Conservation (phyloP, 2,888 invertebrate genomes). For the Neoitamus cyanurus region DNA sequence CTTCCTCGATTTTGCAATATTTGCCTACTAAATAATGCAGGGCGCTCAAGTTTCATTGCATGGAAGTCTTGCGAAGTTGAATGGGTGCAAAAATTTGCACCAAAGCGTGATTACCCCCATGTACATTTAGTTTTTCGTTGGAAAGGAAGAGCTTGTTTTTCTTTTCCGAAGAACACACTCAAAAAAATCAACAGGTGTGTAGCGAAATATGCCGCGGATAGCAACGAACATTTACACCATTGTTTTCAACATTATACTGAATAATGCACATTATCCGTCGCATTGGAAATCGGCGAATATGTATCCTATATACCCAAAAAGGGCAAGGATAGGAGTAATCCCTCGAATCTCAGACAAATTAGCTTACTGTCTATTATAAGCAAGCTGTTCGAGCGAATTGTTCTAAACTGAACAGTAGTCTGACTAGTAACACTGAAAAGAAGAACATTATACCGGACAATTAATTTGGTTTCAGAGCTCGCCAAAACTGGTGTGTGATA, state of each 20-base stretch:
- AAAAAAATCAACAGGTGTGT: too few relatives aligned
- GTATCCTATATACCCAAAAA: too few relatives aligned
- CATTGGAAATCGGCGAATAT: background rate
- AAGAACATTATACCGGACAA: slow-evolving; percentile 19
- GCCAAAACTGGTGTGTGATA: background rate
- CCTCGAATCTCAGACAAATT: background rate
- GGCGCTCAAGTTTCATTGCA: too few relatives aligned
- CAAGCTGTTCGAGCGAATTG: background rate
- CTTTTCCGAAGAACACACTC: too few relatives aligned
- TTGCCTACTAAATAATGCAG: too few relatives aligned
- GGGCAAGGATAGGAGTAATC: background rate
- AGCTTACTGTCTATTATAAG: background rate
- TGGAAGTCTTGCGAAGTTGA: too few relatives aligned
- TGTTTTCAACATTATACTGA: background rate
- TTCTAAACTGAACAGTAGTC: background rate
- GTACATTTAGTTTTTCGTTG: too few relatives aligned
- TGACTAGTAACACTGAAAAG: background rate
- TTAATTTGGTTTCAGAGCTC: slow-evolving; percentile 15
- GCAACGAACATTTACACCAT: background rate
- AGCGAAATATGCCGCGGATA: background rate
- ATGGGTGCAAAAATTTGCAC: too few relatives aligned
- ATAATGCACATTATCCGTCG: background rate
- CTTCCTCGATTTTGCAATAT: too few relatives aligned
- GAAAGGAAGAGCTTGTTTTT: too few relatives aligned
- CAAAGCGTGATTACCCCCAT: too few relatives aligned